Evolutionary conservation across 53 echinoderm and acorn worm genomes (phyloP), one percentile per base, ranked within the genome.

Genomic region (Echinarachnius parma): DNA sequence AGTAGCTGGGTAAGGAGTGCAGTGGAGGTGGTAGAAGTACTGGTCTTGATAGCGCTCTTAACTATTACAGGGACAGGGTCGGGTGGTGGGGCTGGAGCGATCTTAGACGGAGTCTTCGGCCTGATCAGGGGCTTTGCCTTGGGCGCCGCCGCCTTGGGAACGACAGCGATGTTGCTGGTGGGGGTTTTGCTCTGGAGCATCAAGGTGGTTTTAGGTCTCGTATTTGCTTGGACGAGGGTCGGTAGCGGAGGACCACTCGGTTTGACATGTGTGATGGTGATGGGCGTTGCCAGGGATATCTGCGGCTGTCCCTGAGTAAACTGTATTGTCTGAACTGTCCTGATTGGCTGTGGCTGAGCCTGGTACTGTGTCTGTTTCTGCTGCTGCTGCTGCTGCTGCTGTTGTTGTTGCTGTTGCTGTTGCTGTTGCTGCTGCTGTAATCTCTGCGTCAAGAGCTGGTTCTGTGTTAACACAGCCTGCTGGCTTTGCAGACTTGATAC

Each of bases 1-100:
- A 91, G 82, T 25, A 91, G 62, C 46, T 86, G 86, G 46, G 91
- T 83, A 16, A 86, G 86, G 19, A 91, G 69, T 0, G 91, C 91
- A 14, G 83, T 78, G 54, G 76, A 21, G 50, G 45, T 60, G 34
- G 18, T 25, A 32, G 71, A 23, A 59, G 59, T 66, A 46, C 65
- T 83, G 59, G 37, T 58, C 48, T 60, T 75, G 47, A 34, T 68
- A 34, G 53, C 35, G 55, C 79, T 84, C 53, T 72, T 72, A 9
- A 44, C 74, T 4, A 72, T 56, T 2, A 61, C 61, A 5, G 61
- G 33, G 25, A 22, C 37, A 0, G 55, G 56, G 14, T 15, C 53
- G 23, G 74, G 74, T 34, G 86, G 83, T 0, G 70, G 48, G n/a
- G 90, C 90, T 22, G 90, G 90, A 1, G 91, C 91, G 56, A 91